Percentiles rank a stretch among this genome's conserved stretches.
phyloP scores from a whole-genome alignment of 2,113 vertebrate species.

The Triplophysa siluroides region DNA sequence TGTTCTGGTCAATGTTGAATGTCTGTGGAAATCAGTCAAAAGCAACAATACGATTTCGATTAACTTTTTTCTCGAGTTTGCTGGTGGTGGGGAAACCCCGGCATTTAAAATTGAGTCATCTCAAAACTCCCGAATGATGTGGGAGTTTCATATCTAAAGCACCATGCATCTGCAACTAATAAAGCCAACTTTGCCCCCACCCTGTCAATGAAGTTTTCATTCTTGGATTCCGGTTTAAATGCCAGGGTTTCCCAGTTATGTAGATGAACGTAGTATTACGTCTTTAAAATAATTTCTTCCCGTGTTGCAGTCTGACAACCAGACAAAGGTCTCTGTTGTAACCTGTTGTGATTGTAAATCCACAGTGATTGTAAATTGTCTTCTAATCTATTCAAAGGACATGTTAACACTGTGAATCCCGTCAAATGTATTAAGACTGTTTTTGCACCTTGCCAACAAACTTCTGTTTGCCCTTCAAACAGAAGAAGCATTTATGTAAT shows the following conservation, averaged over 20 bases:
- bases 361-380: constrained; percentile 47
- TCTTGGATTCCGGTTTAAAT: neutral
- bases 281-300: neutral
- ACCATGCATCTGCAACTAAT: neutral
- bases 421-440: constrained; percentile 45
- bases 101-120: neutral
- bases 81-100: neutral
- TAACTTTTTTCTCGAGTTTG: constrained; percentile 3
- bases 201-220: neutral
- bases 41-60: constrained; percentile 27
- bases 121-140: neutral
- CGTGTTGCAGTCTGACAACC: constrained; percentile 13
- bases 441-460: constrained; percentile 5
- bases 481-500: constrained; percentile 36
- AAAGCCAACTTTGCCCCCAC: neutral
- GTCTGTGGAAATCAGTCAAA: constrained; percentile 20
- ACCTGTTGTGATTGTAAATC: constrained; percentile 68
- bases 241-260: neutral
- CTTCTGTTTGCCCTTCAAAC: constrained; percentile 15
- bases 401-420: constrained; percentile 77
- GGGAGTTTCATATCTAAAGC: neutral
- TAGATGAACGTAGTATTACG: neutral
- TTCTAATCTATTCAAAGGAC: constrained; percentile 64
- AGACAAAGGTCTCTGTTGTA: constrained; percentile 60
- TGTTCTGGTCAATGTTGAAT: constrained; percentile 14